Evolutionary conservation across 2,797 vertebrate genomes (phyloP), one percentile per base, ranked within the genome.

Genomic region (Hippocampus kuda): DNA sequence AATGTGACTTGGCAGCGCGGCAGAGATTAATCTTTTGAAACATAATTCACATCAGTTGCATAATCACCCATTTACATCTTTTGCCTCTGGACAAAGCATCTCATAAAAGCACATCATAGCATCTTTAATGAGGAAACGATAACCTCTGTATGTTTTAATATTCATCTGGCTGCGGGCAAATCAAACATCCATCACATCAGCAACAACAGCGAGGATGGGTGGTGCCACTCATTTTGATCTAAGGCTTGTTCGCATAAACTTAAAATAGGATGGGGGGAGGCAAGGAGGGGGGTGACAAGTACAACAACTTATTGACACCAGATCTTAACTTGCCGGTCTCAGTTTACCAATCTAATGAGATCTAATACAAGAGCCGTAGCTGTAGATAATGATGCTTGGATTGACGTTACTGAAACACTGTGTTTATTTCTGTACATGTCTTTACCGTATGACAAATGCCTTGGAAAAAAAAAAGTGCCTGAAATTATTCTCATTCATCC

Each of bases 11-110:
- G 49, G 70, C 75, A 74, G 80, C 68, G 66, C 69, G 70, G 70
- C 62, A 72, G 66, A 78, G 68, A 80, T 77, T 74, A 62, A 79
- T 82, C 79, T 79, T 73, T 81, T 80, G 34, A 79, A 83, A 79
- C 72, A 74, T 72, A 77, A 76, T 81, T 81, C 70, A 73, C 73
- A 77, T 85, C 77, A 83, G 72, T 66, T 72, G 76, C 68, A 71
- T 73, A 79, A 82, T 83, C 70, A 75, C 65, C 74, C 76, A 72
- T 80, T 81, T 73, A 84, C 72, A 81, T 86, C 64, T 79, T 76
- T 79, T 68, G 83, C 84, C 81, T 79, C 73, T 75, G 80, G 83
- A 81, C 68, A 76, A 70, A 73, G 70, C 65, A 53, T 74, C 75
- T 78, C 66, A 66, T 68, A 73, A 80, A 71, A 79, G 76, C 70